Conservation (phyloP, 2,797 vertebrate genomes). For the Phataginus tricuspis region DNA sequence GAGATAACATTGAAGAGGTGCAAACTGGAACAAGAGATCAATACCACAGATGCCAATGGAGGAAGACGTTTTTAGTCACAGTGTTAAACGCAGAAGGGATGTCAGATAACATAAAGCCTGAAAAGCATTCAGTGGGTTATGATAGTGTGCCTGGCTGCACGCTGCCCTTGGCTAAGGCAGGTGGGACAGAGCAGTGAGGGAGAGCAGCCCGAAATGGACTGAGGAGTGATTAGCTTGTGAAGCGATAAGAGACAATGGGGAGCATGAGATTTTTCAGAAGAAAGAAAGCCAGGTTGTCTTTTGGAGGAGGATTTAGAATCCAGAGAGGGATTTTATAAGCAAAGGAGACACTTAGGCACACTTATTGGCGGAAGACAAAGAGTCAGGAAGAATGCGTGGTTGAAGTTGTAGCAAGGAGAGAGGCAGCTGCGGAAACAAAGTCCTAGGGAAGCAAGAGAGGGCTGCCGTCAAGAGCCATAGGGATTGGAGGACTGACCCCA, state of each 20-base stretch:
- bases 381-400: neutral
- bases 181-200: neutral
- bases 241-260: neutral
- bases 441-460: neutral
- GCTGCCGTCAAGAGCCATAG: neutral
- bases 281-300: neutral
- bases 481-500: neutral
- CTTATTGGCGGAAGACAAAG: neutral
- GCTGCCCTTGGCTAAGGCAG: neutral
- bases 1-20: neutral
- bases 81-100: neutral
- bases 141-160: neutral
- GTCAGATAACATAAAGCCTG: neutral
- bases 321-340: neutral
- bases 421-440: neutral
- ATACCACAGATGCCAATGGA: neutral
- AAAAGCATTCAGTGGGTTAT: neutral
- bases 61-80: neutral
- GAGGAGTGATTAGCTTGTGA: neutral
- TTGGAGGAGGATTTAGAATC: neutral
- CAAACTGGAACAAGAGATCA: neutral
- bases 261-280: neutral
- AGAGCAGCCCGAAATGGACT: neutral
- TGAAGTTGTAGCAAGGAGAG: neutral
- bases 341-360: neutral